Evolutionary conservation across 2,888 invertebrate species (phyloP).

Genomic region (Pseudoips prasinana): DNA sequence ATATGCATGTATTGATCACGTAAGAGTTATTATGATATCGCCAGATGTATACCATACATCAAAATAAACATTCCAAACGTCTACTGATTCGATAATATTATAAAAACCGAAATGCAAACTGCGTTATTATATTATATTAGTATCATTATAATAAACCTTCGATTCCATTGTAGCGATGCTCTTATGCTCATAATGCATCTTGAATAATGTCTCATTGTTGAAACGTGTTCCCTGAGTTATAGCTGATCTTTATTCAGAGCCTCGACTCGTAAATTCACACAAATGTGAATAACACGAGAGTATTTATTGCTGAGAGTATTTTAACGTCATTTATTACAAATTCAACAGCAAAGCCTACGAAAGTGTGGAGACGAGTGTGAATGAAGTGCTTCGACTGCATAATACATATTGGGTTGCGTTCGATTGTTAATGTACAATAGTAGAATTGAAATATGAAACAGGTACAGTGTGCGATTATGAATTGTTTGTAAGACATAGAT

Average conservation of each 20-base stretch:
- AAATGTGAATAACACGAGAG: slow-evolving; percentile 29
- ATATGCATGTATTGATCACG: too few relatives aligned
- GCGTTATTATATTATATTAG: not conserved
- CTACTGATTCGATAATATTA: not conserved
- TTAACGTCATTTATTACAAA: slow-evolving; percentile 34
- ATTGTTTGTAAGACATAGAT: too few relatives aligned
- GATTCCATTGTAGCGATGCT: slow-evolving; percentile 27
- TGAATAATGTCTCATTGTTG: slow-evolving; percentile 26
- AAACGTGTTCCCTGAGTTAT: slow-evolving; percentile 20
- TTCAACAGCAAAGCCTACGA: slow-evolving; percentile 21
- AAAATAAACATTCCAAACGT: not conserved
- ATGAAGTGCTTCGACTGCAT: not conserved
- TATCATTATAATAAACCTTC: slow-evolving; percentile 28
- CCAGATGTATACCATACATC: too few relatives aligned
- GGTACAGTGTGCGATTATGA: too few relatives aligned
- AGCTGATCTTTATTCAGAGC: slow-evolving; percentile 18
- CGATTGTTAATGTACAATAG: too few relatives aligned
- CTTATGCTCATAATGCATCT: not conserved
- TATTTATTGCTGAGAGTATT: slow-evolving; percentile 37
- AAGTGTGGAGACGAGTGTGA: not conserved
- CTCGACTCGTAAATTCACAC: slow-evolving; percentile 32
- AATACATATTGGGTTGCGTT: too few relatives aligned
- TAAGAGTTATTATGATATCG: too few relatives aligned
- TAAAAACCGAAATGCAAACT: not conserved
- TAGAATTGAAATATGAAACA: too few relatives aligned